These are phyloP conservation scores for Ashinkailepas kermadecensis DNA, from an alignment of 2,888 invertebrate genomes.

Conservation along the genomic window DNA sequence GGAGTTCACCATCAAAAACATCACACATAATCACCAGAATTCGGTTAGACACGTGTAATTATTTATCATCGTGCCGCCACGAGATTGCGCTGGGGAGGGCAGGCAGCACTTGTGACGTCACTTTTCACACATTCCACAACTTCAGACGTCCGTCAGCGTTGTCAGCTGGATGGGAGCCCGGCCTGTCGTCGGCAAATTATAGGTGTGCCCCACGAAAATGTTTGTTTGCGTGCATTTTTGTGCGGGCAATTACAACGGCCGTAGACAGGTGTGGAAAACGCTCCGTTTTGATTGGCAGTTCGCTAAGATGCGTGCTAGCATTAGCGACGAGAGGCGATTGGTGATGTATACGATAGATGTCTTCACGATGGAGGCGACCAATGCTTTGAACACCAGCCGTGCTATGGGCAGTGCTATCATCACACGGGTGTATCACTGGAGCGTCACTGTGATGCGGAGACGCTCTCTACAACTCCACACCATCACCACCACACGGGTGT, in stretches of 20 bases:
- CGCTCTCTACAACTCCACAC: not conserved
- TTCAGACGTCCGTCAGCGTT: not conserved
- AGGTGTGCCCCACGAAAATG: not conserved
- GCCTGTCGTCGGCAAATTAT: not conserved
- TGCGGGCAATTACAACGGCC: not conserved
- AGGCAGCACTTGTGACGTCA: not conserved
- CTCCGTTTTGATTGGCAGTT: not conserved
- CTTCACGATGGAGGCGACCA: too few relatives aligned
- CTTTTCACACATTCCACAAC: not conserved
- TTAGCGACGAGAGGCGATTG: too few relatives aligned
- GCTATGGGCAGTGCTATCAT: too few relatives aligned
- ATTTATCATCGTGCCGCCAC: too few relatives aligned
- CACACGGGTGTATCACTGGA: too few relatives aligned
- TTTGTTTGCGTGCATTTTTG: constrained; percentile 7
- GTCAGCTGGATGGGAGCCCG: not conserved
- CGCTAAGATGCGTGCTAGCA: not conserved
- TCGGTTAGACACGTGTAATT: too few relatives aligned
- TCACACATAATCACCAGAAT: too few relatives aligned
- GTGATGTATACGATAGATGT: too few relatives aligned
- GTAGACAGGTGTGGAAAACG: constrained; percentile 1
- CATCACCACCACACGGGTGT: too few relatives aligned
- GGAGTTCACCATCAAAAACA: too few relatives aligned
- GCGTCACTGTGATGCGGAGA: not conserved
- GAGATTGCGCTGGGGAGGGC: not conserved
- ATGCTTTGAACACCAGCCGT: too few relatives aligned